Conservation (phyloP, 2,113 vertebrate genomes). For the Cavia aperea region DNA sequence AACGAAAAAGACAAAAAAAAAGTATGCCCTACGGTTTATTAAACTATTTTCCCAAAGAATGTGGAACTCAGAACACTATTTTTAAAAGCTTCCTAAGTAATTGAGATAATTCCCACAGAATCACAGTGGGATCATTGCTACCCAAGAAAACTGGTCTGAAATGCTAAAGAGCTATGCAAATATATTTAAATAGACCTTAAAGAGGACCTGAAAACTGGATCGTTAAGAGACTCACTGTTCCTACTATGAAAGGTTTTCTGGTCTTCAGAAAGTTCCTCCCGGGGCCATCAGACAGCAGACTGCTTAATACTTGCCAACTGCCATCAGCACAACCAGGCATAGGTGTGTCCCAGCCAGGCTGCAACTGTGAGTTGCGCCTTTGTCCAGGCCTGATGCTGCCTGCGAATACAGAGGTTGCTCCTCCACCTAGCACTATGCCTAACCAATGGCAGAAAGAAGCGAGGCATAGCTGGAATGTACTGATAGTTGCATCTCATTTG, state of each 20-base stretch:
- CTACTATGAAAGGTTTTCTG: neutral
- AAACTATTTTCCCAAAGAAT: neutral
- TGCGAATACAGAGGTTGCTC: neutral
- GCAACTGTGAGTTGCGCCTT: neutral
- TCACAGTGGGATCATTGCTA: neutral
- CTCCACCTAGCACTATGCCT: neutral
- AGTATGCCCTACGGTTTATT: neutral
- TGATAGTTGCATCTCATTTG: neutral
- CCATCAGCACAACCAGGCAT: neutral
- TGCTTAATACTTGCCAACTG: neutral
- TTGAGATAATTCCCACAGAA: neutral
- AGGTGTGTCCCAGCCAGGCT: accelerated
- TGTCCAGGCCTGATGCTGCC: neutral
- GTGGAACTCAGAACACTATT: neutral
- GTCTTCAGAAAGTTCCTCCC: neutral
- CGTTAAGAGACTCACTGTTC: neutral
- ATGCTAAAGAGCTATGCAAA: neutral
- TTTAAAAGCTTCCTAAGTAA: neutral
- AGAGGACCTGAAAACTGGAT: neutral
- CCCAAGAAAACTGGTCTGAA: neutral
- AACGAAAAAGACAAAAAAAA: neutral
- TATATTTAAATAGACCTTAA: neutral
- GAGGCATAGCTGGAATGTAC: neutral
- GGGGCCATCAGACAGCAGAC: neutral
- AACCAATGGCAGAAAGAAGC: neutral